Base-by-base conservation (phyloP, 2,113 vertebrate species). In the Cnemophilus loriae region DNA sequence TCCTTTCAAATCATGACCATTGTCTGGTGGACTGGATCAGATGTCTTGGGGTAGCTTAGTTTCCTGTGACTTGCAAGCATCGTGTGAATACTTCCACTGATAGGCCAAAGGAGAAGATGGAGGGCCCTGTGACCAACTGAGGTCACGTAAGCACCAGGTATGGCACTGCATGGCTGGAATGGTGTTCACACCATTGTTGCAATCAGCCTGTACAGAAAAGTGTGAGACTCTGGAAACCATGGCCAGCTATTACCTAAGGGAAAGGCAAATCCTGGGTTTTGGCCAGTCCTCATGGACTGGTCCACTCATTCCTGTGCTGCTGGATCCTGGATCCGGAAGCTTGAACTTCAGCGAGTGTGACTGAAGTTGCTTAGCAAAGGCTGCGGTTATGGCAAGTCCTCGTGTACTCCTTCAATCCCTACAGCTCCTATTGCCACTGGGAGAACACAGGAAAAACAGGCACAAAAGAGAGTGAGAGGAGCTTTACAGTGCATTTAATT, bases 281-380 rank as follows among this genome's bases (percentile, higher is more conserved):
- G 49, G 20, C 17, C 30, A 47, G 26, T 60, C 13, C 18, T 59
- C 17, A 5, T n/a, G 75, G 57, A n/a, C 32, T 78, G 27, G 19
- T 75, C 18, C 10, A 87, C 5, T 16, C 0, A 0, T 79, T 82
- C 44, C 53, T 41, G 3, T 0, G 0, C 23, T 59, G 65, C 37
- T 81, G 39, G 35, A n/a, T 6, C 10, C 21, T 71, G 46, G 18
- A 42, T 37, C 26, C 20, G 33, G 64, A 16, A 84, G 37, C 35
- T 63, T 0, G 0, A 2, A 39, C 50, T 78, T 67, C 44, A 81
- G 33, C 46, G 32, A 30, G 11, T 2, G 1, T 64, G 41, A 33
- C n/a, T 65, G 71, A 19, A 49, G 20, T 53, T 68, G 28, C 32
- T 83, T 1, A 2, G 53, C 46, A 90, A 69, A 84, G 59, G 14